Evolutionary conservation across 1,140 invertebrate genomes (phyloP).

Genomic region (Hirudo medicinalis): DNA sequence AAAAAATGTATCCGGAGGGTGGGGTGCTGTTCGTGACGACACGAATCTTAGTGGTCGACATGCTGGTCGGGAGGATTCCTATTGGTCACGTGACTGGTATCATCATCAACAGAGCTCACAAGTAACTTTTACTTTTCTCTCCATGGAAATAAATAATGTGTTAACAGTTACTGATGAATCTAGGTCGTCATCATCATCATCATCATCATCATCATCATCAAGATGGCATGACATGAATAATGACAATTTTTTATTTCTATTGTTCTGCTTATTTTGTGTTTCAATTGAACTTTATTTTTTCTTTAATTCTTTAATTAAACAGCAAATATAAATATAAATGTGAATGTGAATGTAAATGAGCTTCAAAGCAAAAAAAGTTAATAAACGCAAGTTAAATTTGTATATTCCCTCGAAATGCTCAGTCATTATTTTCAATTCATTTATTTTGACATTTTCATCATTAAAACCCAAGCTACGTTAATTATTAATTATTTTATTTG

Average conservation of each 20-base stretch:
- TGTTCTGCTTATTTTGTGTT: background rate
- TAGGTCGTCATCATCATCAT: no score
- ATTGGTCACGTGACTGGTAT: conserved; percentile 73
- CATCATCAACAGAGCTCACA: conserved; percentile 80
- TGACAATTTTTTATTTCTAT: background rate
- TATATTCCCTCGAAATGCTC: no score
- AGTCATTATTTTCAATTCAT: no score
- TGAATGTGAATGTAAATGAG: background rate
- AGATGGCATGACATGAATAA: no score
- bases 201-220: no score
- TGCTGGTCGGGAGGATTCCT: conserved; percentile 79
- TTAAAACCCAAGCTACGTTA: no score
- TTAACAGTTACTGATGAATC: no score
- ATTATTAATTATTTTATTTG: no score
- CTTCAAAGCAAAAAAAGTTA: background rate
- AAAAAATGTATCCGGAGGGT: conserved; percentile 65
- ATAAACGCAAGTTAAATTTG: no score
- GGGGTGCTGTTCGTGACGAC: conserved; percentile 79
- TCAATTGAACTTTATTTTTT: background rate
- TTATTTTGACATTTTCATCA: no score
- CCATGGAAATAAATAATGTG: background rate
- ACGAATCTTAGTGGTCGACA: conserved; percentile 87
- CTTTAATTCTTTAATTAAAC: background rate
- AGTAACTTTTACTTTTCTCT: conserved; percentile 35
- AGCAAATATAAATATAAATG: no score